phyloP scores from a whole-genome alignment of 1,140 invertebrate species.

The Drosophila ananassae region DNA sequence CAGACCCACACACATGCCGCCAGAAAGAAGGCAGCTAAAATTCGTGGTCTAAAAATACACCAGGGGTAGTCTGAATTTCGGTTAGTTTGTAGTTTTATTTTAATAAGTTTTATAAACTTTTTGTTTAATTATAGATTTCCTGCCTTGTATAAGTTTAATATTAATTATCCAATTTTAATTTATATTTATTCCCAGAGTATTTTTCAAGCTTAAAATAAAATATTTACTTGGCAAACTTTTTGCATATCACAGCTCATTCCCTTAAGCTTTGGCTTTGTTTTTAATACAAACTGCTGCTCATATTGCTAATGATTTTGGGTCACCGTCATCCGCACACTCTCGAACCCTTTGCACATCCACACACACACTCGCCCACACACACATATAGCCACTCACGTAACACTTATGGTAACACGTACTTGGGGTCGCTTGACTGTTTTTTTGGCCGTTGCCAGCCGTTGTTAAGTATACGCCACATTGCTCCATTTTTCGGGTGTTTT shows the following conservation, averaged over 20 bases:
- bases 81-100: neutral
- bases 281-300: slow-evolving; percentile 81
- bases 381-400: slow-evolving; percentile 51
- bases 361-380: slow-evolving; percentile 26
- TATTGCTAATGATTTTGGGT: slow-evolving; percentile 83
- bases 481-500: slow-evolving; percentile 36
- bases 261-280: slow-evolving; percentile 61
- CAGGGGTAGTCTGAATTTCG: neutral
- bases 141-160: neutral
- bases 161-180: neutral
- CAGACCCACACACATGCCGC: slow-evolving; percentile 31
- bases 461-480: slow-evolving; percentile 58
- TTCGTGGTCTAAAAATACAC: slow-evolving; percentile 7
- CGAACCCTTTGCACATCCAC: slow-evolving; percentile 52
- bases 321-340: slow-evolving; percentile 65
- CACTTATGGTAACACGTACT: slow-evolving; percentile 71
- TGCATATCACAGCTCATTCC: slow-evolving; percentile 67
- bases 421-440: slow-evolving; percentile 28
- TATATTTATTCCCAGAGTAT: neutral
- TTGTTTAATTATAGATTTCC: neutral
- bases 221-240: slow-evolving; percentile 25
- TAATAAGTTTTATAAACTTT: neutral
- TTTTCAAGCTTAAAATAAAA: neutral
- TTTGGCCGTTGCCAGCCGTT: slow-evolving; percentile 12
- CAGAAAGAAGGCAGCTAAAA: slow-evolving; percentile 26